Conservation (phyloP, 2,888 invertebrate species). For the Philonicus albiceps region DNA sequence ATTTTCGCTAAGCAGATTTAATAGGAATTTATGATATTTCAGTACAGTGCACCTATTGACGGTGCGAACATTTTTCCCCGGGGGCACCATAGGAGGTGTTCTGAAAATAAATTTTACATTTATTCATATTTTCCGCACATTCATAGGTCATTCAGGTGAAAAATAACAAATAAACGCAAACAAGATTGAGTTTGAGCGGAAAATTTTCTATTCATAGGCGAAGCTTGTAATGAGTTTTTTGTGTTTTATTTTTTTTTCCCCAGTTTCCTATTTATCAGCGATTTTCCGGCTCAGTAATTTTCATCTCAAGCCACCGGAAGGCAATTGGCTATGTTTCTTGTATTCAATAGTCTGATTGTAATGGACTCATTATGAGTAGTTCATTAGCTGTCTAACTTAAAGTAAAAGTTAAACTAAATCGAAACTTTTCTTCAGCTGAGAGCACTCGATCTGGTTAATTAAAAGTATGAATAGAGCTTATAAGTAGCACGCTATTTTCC, state of each 20-base stretch:
- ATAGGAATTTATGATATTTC: constrained; percentile 17
- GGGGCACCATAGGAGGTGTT: background rate
- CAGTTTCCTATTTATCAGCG: background rate
- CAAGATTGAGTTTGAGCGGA: background rate
- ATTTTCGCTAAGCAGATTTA: background rate
- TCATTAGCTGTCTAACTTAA: background rate
- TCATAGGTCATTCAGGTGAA: background rate
- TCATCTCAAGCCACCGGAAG: background rate
- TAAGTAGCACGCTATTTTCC: background rate
- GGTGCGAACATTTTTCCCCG: background rate
- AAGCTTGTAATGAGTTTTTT: background rate
- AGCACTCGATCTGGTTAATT: background rate
- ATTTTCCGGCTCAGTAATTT: background rate
- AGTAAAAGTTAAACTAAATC: background rate
- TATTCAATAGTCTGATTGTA: background rate
- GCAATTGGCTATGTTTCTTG: background rate
- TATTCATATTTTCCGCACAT: background rate
- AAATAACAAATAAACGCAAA: background rate
- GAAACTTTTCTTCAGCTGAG: background rate
- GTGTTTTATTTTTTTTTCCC: no score
- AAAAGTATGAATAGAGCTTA: background rate
- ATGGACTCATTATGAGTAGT: background rate
- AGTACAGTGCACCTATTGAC: background rate
- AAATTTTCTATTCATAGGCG: background rate
- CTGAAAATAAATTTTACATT: background rate